Evolutionary conservation across 1,140 invertebrate genomes (phyloP), one percentile per base, ranked within the genome.

Genomic region (Aphelinus atriplicis): DNA sequence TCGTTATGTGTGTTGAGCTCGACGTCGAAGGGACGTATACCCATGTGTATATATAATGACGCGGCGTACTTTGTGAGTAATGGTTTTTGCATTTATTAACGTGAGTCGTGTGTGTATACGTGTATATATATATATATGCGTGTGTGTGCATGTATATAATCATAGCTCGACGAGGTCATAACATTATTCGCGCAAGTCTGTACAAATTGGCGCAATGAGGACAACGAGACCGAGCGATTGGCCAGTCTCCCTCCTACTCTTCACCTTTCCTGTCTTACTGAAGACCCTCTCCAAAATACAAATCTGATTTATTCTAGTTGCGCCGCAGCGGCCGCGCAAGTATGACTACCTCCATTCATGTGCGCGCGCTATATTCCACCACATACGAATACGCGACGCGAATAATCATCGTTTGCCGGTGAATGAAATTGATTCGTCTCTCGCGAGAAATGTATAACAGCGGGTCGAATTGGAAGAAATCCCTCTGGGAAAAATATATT

Each of bases 141-240:
- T 26, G 47, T 60, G 47, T 61, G 60, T 62, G 58, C 26, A 9
- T 7, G 1, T 55, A 56, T 63, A 48, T 47, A 63, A 63, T 63
- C 56, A 68, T 74, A 63, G 55, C 68, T 50, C 9, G 50, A 56
- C 64, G 65, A 68, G 57, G 78, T 73, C 69, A 66, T 77, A 69
- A 68, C 73, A 75, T 81, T 68, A 63, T 68, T 56, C 76, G 77
- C 76, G 69, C 78, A 78, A 79, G 77, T 80, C 78, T 78, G 72
- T 71, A 73, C 78, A 82, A 84, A 85, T 86, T 85, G 84, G 81
- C 83, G 75, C 80, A 86, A 86, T 77, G 83, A 86, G 82, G 83
- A 81, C 80, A 85, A 85, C 81, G 83, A 84, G 83, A 81, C 76
- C 81, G 82, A 85, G 79, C 74, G 81, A 84, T 85, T 83, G 81